These are phyloP conservation scores for Hypotaenidia philippensis DNA, from an alignment of 2,797 vertebrate species.

Conservation along the genomic window DNA sequence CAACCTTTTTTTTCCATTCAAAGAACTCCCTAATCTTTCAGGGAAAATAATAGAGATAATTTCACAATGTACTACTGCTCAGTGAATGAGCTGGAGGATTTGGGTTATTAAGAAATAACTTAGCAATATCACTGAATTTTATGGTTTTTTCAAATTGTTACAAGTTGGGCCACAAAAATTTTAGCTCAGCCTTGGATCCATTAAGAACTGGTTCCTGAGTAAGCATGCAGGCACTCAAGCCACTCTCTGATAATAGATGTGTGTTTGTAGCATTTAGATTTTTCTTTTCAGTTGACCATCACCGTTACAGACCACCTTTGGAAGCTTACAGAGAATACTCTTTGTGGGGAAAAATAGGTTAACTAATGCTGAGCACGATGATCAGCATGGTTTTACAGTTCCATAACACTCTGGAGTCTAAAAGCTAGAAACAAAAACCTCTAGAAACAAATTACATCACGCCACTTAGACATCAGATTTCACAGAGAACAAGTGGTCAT, in stretches of 20 bases:
- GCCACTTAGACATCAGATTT: neutral
- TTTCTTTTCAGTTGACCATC: neutral
- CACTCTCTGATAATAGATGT: neutral
- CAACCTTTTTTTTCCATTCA: neutral
- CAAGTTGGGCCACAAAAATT: neutral
- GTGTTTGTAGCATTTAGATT: neutral
- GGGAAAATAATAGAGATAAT: neutral
- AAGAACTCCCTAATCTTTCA: neutral
- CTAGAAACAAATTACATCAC: neutral
- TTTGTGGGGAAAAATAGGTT: neutral
- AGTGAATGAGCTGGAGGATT: neutral
- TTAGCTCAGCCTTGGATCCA: neutral
- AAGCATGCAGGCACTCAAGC: neutral
- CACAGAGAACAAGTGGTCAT: neutral
- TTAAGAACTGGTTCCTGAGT: neutral
- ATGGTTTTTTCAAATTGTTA: neutral
- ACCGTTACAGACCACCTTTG: neutral
- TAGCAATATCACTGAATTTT: neutral
- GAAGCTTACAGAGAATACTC: neutral
- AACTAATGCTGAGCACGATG: rapidly evolving
- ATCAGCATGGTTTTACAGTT: neutral
- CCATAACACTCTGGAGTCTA: neutral
- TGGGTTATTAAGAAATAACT: neutral
- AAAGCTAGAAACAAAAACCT: neutral
- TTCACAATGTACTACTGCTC: neutral